Base-by-base conservation (phyloP, 2,888 invertebrate genomes). In the Amphipyra berbera region DNA sequence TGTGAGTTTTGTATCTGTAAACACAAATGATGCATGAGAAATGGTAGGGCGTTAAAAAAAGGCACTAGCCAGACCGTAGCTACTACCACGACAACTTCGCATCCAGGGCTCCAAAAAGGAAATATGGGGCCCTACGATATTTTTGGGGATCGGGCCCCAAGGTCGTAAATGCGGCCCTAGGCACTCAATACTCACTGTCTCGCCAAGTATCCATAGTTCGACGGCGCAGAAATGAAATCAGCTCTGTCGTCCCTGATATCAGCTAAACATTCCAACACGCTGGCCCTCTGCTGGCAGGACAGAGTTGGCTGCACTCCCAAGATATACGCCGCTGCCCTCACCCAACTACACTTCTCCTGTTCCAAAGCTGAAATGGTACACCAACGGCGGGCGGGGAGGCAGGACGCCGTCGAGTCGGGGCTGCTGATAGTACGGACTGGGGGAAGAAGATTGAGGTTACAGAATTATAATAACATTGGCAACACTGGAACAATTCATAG, bases 161-260 rank as follows among this genome's bases (percentile, higher is more conserved):
- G 21, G 3, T 21, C 21, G 21, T 21, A 21, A 21, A 1, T 21
- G 3, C 21, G 21, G 1, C 21, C 21, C 1, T 21, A 21, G 21
- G 3, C 21, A 21, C 21, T 21, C 1, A 3, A 21, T 21, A 94
- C 95, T 95, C 82, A 96, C 96, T 93, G 92, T 84, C 96, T 94
- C 0, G 96, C 96, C 21, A 96, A 78, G 71, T 95, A 96, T 61
- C 96, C 96, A 63, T 96, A 96, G 80, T 96, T 96, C 0, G 96
- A 95, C 14, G 96, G 96, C 4, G 96, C 92, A 0, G 95, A 95
- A 10, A 96, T 94, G 68, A 97, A 94, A 75, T 97, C 96, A 0
- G 96, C 95, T 5, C 88, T 81, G 2, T 89, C 84, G 2, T 93
- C 90, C 21, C 86, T 88, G 9, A 97, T 95, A 59, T 95, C 94